Conservation (phyloP, 1,140 invertebrate genomes). For the Sarcophaga peregrina region DNA sequence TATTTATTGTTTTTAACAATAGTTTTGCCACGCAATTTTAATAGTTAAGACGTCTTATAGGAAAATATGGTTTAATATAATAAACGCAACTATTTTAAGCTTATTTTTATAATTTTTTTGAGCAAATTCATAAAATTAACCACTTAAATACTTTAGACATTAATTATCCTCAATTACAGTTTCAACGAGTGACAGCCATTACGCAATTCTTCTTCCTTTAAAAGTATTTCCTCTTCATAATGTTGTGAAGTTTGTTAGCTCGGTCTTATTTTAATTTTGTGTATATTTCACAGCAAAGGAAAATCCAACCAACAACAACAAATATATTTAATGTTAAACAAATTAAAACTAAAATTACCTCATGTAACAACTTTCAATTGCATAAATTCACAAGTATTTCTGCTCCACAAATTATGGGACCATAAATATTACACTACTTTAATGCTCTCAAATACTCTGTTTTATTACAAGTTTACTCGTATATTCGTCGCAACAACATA, state of each 20-base stretch:
- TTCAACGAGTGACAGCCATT: neutral
- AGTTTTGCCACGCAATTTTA: too few species aligned
- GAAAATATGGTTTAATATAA: too few species aligned
- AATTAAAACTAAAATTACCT: neutral
- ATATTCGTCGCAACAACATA: too few species aligned
- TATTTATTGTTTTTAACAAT: too few species aligned
- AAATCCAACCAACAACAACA: neutral
- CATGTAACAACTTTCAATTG: constrained; percentile 10
- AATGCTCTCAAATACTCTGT: too few species aligned
- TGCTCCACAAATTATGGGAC: neutral
- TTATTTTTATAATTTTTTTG: neutral
- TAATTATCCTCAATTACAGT: constrained; percentile 10
- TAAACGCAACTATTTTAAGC: too few species aligned
- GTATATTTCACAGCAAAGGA: neutral
- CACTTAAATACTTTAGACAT: neutral
- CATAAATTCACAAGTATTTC: constrained; percentile 4
- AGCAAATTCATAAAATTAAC: neutral
- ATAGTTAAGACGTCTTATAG: too few species aligned
- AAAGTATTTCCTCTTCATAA: neutral
- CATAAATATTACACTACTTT: neutral
- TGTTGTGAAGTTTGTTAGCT: too few species aligned
- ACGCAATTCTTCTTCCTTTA: neutral
- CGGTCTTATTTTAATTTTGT: neutral
- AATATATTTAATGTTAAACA: neutral
- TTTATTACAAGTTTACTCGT: too few species aligned